A percentile compares a stretch with the other conserved stretches of the same genome.
Evolutionary conservation across 2,113 vertebrate genomes (phyloP).

Genomic region (Otus sunia): DNA sequence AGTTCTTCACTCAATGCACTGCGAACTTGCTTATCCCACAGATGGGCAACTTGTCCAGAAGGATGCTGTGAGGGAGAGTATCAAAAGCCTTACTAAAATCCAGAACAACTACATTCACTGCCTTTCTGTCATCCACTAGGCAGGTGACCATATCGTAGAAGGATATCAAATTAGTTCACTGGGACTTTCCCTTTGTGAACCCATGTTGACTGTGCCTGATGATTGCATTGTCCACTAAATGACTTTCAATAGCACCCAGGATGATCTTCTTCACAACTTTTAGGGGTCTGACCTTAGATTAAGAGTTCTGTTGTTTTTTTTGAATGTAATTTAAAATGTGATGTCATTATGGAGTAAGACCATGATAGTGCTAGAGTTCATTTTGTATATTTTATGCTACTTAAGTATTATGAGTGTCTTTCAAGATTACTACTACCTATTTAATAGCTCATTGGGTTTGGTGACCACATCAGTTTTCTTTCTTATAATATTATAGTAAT

Average conservation of each 20-base stretch:
- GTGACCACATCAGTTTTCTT: background rate
- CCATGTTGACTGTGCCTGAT: background rate
- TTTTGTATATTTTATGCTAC: background rate
- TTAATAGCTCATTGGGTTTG: conserved; percentile 31
- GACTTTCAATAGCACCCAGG: background rate
- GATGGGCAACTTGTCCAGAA: background rate
- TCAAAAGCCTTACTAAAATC: background rate
- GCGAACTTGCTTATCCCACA: background rate
- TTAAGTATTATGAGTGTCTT: conserved; percentile 4
- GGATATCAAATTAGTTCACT: background rate
- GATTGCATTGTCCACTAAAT: background rate
- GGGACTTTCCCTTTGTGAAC: background rate
- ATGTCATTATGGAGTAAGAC: background rate
- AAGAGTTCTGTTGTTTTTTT: background rate
- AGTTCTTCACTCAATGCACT: background rate
- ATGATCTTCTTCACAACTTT: background rate
- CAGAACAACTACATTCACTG: background rate
- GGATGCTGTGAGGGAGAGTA: background rate
- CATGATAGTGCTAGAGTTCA: background rate
- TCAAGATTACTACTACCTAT: conserved; percentile 14
- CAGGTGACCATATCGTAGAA: rapidly evolving
- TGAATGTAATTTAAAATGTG: background rate
- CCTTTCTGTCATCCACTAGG: background rate
- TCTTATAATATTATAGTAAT: conserved; percentile 2
- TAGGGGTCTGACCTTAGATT: background rate